Evolutionary conservation across 2,888 invertebrate genomes (phyloP).

Genomic region (Pelosia muscerda): DNA sequence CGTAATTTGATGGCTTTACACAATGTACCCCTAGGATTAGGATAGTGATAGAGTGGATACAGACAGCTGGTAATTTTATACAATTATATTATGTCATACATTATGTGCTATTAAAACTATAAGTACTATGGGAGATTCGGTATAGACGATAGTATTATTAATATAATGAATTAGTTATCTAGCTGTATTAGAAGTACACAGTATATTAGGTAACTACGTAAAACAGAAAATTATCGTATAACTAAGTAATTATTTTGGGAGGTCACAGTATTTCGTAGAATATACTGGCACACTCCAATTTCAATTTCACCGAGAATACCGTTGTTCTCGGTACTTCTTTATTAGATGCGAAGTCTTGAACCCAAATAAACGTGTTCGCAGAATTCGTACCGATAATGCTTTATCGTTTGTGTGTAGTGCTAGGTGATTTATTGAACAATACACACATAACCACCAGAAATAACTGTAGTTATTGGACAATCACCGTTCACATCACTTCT

Average conservation of each 20-base stretch:
- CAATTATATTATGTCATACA: background rate
- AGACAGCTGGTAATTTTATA: slow-evolving; percentile 31
- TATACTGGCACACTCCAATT: slow-evolving; percentile 64
- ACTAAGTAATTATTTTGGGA: slow-evolving; percentile 52
- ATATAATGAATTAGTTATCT: no score
- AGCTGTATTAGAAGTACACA: no score
- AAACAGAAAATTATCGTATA: slow-evolving; percentile 35
- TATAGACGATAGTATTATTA: no score
- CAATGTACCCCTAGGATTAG: slow-evolving; percentile 36
- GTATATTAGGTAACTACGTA: slow-evolving; percentile 10
- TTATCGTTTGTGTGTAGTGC: slow-evolving; percentile 38
- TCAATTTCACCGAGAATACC: slow-evolving; percentile 68
- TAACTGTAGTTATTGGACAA: slow-evolving; percentile 2
- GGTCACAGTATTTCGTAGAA: slow-evolving; percentile 67
- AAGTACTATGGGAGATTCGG: background rate
- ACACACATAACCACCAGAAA: slow-evolving; percentile 15
- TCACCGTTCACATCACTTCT: background rate
- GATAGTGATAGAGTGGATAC: slow-evolving; percentile 26
- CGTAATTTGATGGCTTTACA: slow-evolving; percentile 35
- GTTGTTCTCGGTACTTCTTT: slow-evolving; percentile 72
- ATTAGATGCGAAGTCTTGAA: slow-evolving; percentile 59
- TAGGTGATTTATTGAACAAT: slow-evolving; percentile 31
- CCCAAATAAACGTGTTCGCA: slow-evolving; percentile 61
- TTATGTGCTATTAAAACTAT: background rate
- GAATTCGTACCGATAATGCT: slow-evolving; percentile 60